Percentiles rank a stretch among this genome's conserved stretches.
Conservation (phyloP, 2,888 invertebrate species). For the Patella depressa region DNA sequence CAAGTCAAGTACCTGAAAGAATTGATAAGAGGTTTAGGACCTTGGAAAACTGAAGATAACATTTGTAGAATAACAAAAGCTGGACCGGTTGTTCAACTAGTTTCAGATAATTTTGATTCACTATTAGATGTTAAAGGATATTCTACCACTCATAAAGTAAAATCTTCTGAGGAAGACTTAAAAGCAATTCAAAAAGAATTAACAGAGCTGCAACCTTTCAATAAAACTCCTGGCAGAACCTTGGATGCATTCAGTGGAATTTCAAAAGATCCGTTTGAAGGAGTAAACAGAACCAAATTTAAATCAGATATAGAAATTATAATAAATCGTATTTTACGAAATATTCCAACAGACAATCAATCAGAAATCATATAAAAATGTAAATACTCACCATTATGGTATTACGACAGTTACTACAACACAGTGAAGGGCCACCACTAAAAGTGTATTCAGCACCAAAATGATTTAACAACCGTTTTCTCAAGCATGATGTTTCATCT, state of each 20-base stretch:
- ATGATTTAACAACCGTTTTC: constrained; percentile 15
- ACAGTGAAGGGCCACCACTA: not conserved
- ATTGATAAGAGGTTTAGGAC: too few species aligned
- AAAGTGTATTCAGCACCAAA: constrained; percentile 19
- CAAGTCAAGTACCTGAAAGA: too few species aligned
- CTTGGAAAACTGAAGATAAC: too few species aligned
- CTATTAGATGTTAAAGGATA: too few species aligned
- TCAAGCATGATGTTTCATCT: constrained; percentile 15
- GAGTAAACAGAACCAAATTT: not conserved
- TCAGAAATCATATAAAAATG: too few species aligned
- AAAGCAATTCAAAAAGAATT: not conserved
- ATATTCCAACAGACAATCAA: too few species aligned
- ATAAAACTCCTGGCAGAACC: not conserved
- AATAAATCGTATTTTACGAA: too few species aligned
- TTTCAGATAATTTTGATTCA: too few species aligned
- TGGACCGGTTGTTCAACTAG: too few species aligned
- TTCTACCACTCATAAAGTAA: constrained; percentile 9
- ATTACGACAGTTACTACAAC: constrained; percentile 1
- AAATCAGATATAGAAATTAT: too few species aligned
- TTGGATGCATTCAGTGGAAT: too few species aligned
- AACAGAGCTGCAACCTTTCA: not conserved
- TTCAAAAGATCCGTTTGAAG: not conserved
- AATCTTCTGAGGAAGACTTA: constrained; percentile 14
- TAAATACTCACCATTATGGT: not conserved
- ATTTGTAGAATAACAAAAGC: too few species aligned